Evolutionary conservation across 92 coral and sea anemone species (phyloP).

Genomic region (Galaxea fascicularis): DNA sequence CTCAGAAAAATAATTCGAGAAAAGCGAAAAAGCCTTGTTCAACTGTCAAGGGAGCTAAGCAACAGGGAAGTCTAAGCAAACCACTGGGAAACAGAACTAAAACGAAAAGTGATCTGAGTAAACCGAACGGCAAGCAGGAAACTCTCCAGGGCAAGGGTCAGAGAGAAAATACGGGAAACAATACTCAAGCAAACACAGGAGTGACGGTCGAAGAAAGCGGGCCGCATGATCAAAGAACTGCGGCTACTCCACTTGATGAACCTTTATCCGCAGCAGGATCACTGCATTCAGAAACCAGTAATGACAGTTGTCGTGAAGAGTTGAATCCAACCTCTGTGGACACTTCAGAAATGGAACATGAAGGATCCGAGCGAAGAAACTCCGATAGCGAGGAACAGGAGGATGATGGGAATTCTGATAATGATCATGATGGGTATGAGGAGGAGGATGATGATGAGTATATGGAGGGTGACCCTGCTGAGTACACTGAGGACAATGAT

Average conservation of each 20-base stretch:
- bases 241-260: slow-evolving; percentile 64
- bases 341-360: slow-evolving; percentile 33
- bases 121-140: slow-evolving; percentile 20
- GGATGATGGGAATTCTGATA: slow-evolving; percentile 66
- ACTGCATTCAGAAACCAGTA: slow-evolving; percentile 77
- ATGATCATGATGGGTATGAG: slow-evolving; percentile 63
- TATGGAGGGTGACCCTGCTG: slow-evolving; percentile 57
- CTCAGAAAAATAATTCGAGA: slow-evolving; percentile 19
- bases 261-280: slow-evolving; percentile 69
- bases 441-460: slow-evolving; percentile 71
- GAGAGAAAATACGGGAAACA: slow-evolving; percentile 6
- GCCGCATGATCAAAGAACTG: slow-evolving; percentile 26
- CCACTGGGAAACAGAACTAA: slow-evolving; percentile 23
- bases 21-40: slow-evolving; percentile 19
- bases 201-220: slow-evolving; percentile 9
- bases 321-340: background rate
- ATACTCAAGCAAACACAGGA: background rate
- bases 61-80: slow-evolving; percentile 15
- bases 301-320: slow-evolving; percentile 69
- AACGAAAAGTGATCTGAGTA: slow-evolving; percentile 15
- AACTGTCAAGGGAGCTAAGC: slow-evolving; percentile 28
- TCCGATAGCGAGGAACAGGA: slow-evolving; percentile 53
- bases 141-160: background rate
- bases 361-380: slow-evolving; percentile 28
- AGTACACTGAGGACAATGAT: slow-evolving; percentile 43